Conservation (phyloP, 2,113 vertebrate genomes). For the Kryptolebias marmoratus region DNA sequence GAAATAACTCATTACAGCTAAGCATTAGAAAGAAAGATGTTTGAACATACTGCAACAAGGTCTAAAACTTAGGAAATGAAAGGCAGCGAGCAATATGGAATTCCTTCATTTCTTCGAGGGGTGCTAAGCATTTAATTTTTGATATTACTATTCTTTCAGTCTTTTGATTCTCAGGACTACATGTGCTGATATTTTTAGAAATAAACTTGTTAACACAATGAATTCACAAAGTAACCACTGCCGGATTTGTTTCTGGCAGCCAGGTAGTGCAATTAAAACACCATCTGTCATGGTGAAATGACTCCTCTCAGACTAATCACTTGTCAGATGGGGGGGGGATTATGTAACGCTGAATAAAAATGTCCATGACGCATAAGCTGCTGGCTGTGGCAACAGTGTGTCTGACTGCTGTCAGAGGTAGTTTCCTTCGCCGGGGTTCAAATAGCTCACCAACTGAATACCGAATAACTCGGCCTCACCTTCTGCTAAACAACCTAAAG, state of each 20-base stretch:
- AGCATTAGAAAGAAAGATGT: no score
- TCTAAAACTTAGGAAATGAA: no score
- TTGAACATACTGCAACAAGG: no score
- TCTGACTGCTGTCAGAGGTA: conserved; percentile 20
- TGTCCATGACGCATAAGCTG: conserved; percentile 32
- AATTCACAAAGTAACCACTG: conserved; percentile 4
- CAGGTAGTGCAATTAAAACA: conserved; percentile 55
- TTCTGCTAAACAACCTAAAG: conserved; percentile 50
- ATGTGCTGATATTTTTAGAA: no score
- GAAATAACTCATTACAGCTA: no score
- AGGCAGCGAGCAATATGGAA: no score
- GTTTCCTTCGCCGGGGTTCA: neutral
- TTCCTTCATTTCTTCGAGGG: no score
- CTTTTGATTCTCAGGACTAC: no score
- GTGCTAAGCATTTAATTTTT: no score
- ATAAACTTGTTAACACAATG: neutral
- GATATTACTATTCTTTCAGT: no score
- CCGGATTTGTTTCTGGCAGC: conserved; percentile 37
- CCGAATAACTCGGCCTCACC: conserved; percentile 34
- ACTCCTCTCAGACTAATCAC: conserved; percentile 54
- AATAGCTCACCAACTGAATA: conserved; percentile 1
- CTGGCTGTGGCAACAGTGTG: conserved; percentile 25
- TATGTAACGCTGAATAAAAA: conserved; percentile 58
- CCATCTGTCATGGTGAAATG: conserved; percentile 66
- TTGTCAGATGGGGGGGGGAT: conserved; percentile 50